Base-by-base conservation (phyloP, 2,113 vertebrate genomes). In the human region DNA sequence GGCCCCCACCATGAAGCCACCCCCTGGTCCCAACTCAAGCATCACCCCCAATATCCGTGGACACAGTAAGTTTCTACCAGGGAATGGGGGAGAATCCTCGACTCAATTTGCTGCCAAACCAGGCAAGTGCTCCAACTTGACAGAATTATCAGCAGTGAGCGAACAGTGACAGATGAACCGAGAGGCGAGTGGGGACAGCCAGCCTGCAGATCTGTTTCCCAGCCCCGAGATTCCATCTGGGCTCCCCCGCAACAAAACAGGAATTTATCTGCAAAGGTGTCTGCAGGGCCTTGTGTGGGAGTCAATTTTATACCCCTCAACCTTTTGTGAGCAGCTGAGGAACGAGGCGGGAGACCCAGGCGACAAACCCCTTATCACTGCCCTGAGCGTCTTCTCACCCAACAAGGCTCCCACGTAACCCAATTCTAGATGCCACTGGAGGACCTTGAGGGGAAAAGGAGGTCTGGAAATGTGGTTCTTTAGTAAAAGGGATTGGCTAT, bases 161-260 rank as follows among this genome's bases (percentile, higher is more conserved):
- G 75, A 82, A 93, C 80, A 57, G 91, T 90, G 91, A 97, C 91
- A 93, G 97, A 94, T 89, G 97, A 96, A n/a, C 68, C 0, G 3
- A 64, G 90, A 94, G 79, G 88, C 1, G 5, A 76, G 45, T 14
- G 2, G 68, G 80, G 91, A 93, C 72, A 76, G 76, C 20, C 25
- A 61, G 68, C 93, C 73, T 83, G 85, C 78, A 93, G 88, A 93
- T 91, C 89, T 94, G 32, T 73, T 90, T 95, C 72, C 91, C 89
- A 90, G 92, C 59, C 45, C 88, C 11, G 2, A 57, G 89, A 82
- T 43, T 79, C 59, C 85, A 64, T 57, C 97, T 94, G 82, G 78
- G 79, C 95, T 85, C 66, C 10, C 92, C 52, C 92, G 6, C 55
- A 61, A 52, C 55, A 17, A 52, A 93, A 93, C 79, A 89, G 12